Conservation (phyloP, 53 echinoderm and acorn worm genomes). For the Henricia sp. region DNA sequence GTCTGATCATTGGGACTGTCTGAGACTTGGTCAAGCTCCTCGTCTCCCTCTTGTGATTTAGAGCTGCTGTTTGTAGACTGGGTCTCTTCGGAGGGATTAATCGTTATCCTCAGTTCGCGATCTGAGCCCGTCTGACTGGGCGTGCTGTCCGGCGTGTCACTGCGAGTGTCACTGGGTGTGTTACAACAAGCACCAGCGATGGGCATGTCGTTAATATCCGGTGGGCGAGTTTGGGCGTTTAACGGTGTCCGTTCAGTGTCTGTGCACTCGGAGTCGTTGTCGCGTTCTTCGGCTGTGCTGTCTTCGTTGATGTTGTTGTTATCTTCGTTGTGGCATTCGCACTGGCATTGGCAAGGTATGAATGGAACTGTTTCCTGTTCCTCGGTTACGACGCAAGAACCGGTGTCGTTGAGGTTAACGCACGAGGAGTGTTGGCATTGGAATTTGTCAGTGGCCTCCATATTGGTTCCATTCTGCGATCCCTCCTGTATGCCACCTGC, state of each 20-base stretch:
- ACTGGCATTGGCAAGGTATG: slow-evolving; percentile 44
- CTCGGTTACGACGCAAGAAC: slow-evolving; percentile 6
- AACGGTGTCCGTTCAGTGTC: slow-evolving; percentile 36
- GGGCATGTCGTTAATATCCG: not conserved
- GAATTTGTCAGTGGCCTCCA: not conserved
- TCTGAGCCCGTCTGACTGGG: slow-evolving; percentile 29
- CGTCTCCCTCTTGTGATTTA: slow-evolving; percentile 32
- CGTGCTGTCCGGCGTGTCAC: slow-evolving; percentile 35
- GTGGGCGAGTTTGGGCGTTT: not conserved
- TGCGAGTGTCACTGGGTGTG: slow-evolving; percentile 16
- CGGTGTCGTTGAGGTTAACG: not conserved
- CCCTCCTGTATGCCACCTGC: not conserved
- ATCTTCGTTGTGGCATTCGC: not conserved
- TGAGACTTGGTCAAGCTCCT: slow-evolving; percentile 1
- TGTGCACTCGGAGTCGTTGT: slow-evolving; percentile 33
- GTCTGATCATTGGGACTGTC: not conserved
- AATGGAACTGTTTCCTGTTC: slow-evolving; percentile 16
- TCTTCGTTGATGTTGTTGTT: slow-evolving; percentile 4
- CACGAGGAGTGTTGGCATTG: slow-evolving; percentile 31
- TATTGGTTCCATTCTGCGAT: not conserved
- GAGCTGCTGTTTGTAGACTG: slow-evolving; percentile 6
- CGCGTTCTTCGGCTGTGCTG: slow-evolving; percentile 26
- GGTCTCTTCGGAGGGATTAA: slow-evolving; percentile 36
- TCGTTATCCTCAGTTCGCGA: slow-evolving; percentile 51
- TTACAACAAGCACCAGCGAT: slow-evolving; percentile 23